Base-by-base conservation (phyloP, 2,888 invertebrate genomes). In the Nemoura dubitans region DNA sequence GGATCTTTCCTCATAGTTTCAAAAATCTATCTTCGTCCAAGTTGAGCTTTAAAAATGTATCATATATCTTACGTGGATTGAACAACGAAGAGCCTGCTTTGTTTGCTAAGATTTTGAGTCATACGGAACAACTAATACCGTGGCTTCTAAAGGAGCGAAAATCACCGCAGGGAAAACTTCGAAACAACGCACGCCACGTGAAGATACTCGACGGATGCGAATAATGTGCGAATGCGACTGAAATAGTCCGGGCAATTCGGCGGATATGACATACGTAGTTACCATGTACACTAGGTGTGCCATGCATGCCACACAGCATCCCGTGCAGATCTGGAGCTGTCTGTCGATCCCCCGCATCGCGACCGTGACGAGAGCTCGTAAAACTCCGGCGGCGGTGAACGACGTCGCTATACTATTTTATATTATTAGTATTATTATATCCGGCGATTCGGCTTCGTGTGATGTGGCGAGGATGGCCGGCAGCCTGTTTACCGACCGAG, bases 401-500 rank as follows among this genome's bases (percentile, higher is more conserved):
- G 59, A 7, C 59, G 21, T n/a, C 59, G 21, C 21, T 59, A 3
- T 10, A 3, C 59, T 59, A 59, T 59, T 59, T 59, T 59, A 59
- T 59, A 59, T 59, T 59, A 59, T 59, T 59, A 59, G 59, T 59
- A 59, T 59, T 59, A 59, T 59, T 59, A 59, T 59, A 59, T 59
- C 59, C 59, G 59, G 59, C 59, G 21, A 59, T 59, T 59, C 21
- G 59, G 16, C 59, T 3, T 59, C 59, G 59, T 59, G 59, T 59
- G 59, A 59, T 59, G 59, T 59, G 59, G 59, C 59, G 21, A 59
- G 16, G 59, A 59, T 21, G 59, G 59, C 59, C 16, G 14, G 21
- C 59, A 59, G 59, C 14, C 16, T 59, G 59, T 59, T 59, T 59
- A 59, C 59, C 59, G 59, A 59, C 36, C 36, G 36, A 3, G 36